A percentile compares a stretch with the other conserved stretches of the same genome.
Conservation (phyloP, 2,113 vertebrate genomes). For the Cariama cristata region DNA sequence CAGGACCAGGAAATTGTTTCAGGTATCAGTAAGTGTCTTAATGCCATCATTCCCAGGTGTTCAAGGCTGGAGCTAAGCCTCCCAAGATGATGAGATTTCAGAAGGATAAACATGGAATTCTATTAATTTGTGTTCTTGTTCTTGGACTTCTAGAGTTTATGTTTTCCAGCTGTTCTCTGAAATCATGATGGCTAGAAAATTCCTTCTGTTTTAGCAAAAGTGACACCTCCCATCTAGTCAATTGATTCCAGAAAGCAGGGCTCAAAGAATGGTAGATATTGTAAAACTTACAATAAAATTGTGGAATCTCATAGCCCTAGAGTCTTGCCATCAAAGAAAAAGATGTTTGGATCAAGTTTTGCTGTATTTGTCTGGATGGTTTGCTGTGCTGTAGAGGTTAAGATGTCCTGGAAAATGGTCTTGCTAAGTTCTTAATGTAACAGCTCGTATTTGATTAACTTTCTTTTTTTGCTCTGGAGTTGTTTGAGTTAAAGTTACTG, state of each 20-base stretch:
- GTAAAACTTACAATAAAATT: background rate
- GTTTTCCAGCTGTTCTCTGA: background rate
- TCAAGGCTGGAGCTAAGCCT: background rate
- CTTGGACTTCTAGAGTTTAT: background rate
- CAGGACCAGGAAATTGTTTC: background rate
- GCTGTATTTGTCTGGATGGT: background rate
- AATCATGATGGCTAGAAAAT: background rate
- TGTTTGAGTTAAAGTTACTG: background rate
- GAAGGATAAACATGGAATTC: background rate
- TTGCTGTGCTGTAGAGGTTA: background rate
- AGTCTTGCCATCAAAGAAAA: background rate
- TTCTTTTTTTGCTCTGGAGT: background rate
- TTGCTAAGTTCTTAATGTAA: background rate
- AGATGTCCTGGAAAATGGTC: background rate
- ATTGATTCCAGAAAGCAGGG: background rate
- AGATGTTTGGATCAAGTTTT: background rate
- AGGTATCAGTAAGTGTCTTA: background rate
- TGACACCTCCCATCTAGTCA: background rate
- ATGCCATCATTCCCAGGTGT: background rate
- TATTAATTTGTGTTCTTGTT: background rate
- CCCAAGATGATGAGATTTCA: background rate
- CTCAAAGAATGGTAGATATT: background rate
- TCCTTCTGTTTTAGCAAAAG: background rate
- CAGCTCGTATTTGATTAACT: background rate
- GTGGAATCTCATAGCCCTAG: background rate